phyloP scores from a whole-genome alignment of 2,113 vertebrate genomes.

The Hassar affinis region DNA sequence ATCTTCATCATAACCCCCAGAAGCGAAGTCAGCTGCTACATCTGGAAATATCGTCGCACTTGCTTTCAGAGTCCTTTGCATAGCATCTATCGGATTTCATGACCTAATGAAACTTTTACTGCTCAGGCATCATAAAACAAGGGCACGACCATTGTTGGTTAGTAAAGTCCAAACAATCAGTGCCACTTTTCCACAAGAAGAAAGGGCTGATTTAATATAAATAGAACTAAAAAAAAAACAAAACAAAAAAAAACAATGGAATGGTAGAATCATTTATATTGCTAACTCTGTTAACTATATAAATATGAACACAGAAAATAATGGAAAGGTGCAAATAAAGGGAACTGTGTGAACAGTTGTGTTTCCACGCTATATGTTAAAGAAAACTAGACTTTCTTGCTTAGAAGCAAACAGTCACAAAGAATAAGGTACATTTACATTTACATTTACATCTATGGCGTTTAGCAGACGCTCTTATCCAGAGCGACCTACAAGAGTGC shows the following conservation, averaged over 20 bases:
- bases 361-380: not conserved
- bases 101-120: not conserved
- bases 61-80: conserved; percentile 20
- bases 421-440: too few species aligned
- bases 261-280: conserved; percentile 35
- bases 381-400: not conserved
- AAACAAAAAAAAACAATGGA: not conserved
- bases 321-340: conserved; percentile 10
- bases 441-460: too few species aligned
- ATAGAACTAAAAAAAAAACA: not conserved
- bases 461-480: too few species aligned
- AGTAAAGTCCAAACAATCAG: not conserved
- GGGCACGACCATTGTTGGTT: not conserved
- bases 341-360: not conserved
- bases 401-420: not conserved
- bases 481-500: too few species aligned
- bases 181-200: not conserved
- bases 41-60: conserved; percentile 38
- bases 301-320: conserved; percentile 18
- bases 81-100: not conserved
- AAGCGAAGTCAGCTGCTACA: conserved; percentile 29
- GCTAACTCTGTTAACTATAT: conserved; percentile 31
- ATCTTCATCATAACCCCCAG: conserved; percentile 22
- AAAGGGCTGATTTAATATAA: not conserved
- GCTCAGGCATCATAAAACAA: not conserved